Percentiles rank a stretch among this genome's conserved stretches.
These are phyloP conservation scores for Battus philenor DNA, from an alignment of 1,140 invertebrate species.

Conservation along the genomic window DNA sequence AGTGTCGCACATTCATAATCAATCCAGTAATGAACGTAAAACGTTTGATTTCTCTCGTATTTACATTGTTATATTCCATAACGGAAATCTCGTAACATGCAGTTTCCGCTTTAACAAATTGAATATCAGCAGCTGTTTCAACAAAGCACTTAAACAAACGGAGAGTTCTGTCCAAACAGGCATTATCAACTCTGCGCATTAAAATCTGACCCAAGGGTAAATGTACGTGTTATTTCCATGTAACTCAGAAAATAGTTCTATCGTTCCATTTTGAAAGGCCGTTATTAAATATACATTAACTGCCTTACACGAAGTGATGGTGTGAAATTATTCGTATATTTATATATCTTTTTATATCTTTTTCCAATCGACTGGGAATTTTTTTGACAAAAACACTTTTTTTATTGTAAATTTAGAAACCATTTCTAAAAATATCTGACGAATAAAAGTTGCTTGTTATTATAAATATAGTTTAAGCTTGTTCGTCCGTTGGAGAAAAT, in stretches of 20 bases:
- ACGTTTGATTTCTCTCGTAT: too few species aligned
- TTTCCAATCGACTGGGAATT: constrained; percentile 1
- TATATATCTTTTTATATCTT: constrained; percentile 6
- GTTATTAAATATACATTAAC: constrained; percentile 16
- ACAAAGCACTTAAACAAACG: constrained; percentile 10
- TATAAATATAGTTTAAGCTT: too few species aligned
- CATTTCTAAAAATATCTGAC: neutral
- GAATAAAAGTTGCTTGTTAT: neutral
- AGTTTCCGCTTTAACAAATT: constrained; percentile 4
- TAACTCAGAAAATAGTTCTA: neutral
- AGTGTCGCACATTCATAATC: too few species aligned
- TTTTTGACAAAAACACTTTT: too few species aligned
- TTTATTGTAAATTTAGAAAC: too few species aligned
- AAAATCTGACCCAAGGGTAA: constrained; percentile 12
- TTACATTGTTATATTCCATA: too few species aligned
- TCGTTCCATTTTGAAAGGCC: constrained; percentile 4
- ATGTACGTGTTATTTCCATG: neutral
- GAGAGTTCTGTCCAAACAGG: constrained; percentile 7
- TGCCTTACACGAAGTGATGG: neutral
- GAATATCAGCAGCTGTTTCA: constrained; percentile 5
- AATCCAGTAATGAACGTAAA: too few species aligned
- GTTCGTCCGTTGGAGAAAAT: too few species aligned
- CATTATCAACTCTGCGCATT: constrained; percentile 7
- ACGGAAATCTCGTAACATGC: too few species aligned
- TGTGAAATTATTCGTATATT: constrained; percentile 10